A percentile compares a stretch with the other conserved stretches of the same genome.
phyloP scores from a whole-genome alignment of 1,140 invertebrate species.

The Achatina immaculata region DNA sequence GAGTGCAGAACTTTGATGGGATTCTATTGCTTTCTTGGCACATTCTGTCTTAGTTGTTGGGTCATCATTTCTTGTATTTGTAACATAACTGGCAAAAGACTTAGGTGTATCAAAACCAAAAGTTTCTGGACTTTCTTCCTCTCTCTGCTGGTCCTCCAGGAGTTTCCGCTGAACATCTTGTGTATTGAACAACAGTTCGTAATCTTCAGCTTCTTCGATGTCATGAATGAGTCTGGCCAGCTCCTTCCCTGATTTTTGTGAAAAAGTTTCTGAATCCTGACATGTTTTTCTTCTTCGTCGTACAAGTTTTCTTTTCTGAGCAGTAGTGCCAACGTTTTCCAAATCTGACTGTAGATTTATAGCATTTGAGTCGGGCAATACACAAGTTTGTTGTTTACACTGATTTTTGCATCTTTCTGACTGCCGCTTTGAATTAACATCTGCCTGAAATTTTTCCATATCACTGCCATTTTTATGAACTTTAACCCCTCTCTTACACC shows the following conservation, averaged over 20 bases:
- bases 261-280: slow-evolving; percentile 8
- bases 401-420: background rate
- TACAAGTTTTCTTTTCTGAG: slow-evolving; percentile 3
- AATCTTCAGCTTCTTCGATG: slow-evolving; percentile 58
- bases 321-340: background rate
- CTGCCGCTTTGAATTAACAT: background rate
- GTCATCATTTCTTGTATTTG: background rate
- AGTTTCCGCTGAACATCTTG: slow-evolving; percentile 52
- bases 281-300: slow-evolving; percentile 15
- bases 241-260: slow-evolving; percentile 33
- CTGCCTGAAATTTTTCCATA: background rate
- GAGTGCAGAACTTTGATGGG: too few species aligned
- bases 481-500: background rate
- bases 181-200: slow-evolving; percentile 59
- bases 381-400: background rate
- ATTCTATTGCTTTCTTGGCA: background rate
- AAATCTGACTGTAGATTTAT: background rate
- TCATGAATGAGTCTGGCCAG: slow-evolving; percentile 46
- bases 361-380: background rate
- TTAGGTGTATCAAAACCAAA: background rate
- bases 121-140: background rate
- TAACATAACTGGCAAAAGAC: background rate
- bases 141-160: slow-evolving; percentile 1
- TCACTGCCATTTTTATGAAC: background rate
- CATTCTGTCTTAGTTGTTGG: background rate